A percentile compares a stretch with the other conserved stretches of the same genome.
phyloP scores from a whole-genome alignment of 1,140 invertebrate species.

The Vanessa tameamea region DNA sequence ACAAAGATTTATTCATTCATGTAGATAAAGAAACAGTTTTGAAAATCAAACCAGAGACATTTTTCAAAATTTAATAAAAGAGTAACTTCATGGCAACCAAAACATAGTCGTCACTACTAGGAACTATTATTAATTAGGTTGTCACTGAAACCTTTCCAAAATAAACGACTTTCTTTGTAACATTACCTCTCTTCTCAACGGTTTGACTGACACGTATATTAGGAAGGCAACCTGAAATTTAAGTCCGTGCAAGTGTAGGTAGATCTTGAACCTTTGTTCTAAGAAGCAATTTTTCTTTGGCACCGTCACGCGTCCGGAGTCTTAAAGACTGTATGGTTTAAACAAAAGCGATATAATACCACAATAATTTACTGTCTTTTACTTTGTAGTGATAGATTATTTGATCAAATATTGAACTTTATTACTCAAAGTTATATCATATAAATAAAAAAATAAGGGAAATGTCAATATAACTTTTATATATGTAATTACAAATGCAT shows the following conservation, averaged over 20 bases:
- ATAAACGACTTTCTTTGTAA: constrained; percentile 27
- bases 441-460: too few species aligned
- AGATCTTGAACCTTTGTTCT: constrained; percentile 76
- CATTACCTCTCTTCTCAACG: constrained; percentile 14
- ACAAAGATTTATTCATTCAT: too few species aligned
- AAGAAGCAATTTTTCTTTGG: constrained; percentile 71
- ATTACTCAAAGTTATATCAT: background rate
- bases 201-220: constrained; percentile 31
- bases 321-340: constrained; percentile 56
- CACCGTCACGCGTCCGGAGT: constrained; percentile 64
- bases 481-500: too few species aligned
- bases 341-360: constrained; percentile 34
- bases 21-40: too few species aligned
- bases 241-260: constrained; percentile 56
- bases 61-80: too few species aligned
- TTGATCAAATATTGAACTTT: background rate
- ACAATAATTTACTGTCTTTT: too few species aligned
- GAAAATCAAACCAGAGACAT: too few species aligned
- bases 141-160: constrained; percentile 3
- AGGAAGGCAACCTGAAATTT: constrained; percentile 59
- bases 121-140: constrained; percentile 1
- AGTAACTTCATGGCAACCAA: too few species aligned
- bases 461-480: too few species aligned
- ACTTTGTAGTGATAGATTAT: too few species aligned
- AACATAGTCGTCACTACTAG: background rate